Conservation (phyloP, 2,113 vertebrate species). For the Malurus melanocephalus region DNA sequence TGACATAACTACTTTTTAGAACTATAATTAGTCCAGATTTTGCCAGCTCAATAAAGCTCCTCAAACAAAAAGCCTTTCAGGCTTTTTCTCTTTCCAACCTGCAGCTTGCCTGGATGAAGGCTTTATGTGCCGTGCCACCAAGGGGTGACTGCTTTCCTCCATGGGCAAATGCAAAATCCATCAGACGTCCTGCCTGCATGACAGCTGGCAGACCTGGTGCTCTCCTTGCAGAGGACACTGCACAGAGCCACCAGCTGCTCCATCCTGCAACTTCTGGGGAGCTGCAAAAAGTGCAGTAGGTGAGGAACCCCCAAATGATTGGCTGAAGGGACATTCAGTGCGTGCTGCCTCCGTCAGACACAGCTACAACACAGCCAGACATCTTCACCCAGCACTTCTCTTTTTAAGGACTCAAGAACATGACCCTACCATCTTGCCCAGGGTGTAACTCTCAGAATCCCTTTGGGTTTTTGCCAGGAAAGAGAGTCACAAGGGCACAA, state of each 20-base stretch:
- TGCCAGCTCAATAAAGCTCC: not conserved
- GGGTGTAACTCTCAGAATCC: not conserved
- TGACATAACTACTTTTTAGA: not conserved
- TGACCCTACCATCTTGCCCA: not conserved
- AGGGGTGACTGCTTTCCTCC: not conserved
- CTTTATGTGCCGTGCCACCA: not conserved
- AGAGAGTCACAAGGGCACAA: not conserved
- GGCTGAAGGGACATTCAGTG: rapidly evolving
- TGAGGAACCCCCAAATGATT: too few relatives aligned
- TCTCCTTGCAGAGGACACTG: not conserved
- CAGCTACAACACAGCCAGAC: not conserved
- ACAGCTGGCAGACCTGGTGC: not conserved
- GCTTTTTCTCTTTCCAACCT: not conserved
- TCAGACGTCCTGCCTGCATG: not conserved
- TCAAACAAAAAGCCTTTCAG: not conserved
- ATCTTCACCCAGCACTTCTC: not conserved
- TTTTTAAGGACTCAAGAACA: not conserved
- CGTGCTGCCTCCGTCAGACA: not conserved
- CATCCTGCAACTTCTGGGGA: not conserved
- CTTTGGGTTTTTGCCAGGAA: not conserved
- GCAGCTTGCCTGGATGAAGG: not conserved
- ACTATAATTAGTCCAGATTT: not conserved
- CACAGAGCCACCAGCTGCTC: not conserved
- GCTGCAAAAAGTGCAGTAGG: not conserved
- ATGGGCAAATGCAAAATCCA: not conserved